A percentile compares a stretch with the other conserved stretches of the same genome.
Evolutionary conservation across 2,797 vertebrate genomes (phyloP).

Genomic region (Anguilla anguilla): DNA sequence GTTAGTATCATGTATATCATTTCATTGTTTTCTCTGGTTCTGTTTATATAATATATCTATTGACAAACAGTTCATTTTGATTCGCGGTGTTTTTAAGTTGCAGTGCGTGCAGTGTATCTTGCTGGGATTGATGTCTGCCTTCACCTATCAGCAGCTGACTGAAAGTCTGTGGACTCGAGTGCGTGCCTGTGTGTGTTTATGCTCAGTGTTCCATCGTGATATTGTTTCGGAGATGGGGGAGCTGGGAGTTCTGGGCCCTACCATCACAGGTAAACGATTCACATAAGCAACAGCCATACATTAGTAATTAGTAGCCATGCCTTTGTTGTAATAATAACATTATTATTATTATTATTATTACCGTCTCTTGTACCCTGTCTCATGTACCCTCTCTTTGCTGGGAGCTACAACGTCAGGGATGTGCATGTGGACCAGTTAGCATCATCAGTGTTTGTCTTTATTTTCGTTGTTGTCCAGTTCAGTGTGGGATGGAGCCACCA

Average conservation of each 20-base stretch:
- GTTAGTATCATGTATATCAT: too few species aligned
- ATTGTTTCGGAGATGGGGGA: slow-evolving; percentile 85
- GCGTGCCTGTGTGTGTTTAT: slow-evolving; percentile 8
- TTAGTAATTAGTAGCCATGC: neutral
- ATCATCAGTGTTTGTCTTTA: neutral
- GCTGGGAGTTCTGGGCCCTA: slow-evolving; percentile 82
- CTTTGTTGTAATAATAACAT: neutral
- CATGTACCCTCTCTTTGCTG: neutral
- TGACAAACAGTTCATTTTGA: neutral
- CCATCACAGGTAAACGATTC: slow-evolving; percentile 81
- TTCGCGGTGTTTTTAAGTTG: neutral
- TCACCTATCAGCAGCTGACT: neutral
- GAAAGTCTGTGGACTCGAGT: neutral
- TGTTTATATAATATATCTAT: neutral
- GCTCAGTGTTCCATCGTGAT: slow-evolving; percentile 83
- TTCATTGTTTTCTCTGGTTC: neutral
- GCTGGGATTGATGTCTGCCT: neutral
- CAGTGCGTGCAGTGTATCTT: neutral
- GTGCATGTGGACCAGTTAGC: neutral
- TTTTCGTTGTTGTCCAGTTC: neutral
- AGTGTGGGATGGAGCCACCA: neutral
- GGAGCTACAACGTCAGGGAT: neutral
- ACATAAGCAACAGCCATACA: neutral
- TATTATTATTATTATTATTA: neutral
- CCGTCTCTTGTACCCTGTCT: too few species aligned